These are phyloP conservation scores for Verasper variegatus DNA, from an alignment of 2,113 vertebrate species.

Conservation along the genomic window DNA sequence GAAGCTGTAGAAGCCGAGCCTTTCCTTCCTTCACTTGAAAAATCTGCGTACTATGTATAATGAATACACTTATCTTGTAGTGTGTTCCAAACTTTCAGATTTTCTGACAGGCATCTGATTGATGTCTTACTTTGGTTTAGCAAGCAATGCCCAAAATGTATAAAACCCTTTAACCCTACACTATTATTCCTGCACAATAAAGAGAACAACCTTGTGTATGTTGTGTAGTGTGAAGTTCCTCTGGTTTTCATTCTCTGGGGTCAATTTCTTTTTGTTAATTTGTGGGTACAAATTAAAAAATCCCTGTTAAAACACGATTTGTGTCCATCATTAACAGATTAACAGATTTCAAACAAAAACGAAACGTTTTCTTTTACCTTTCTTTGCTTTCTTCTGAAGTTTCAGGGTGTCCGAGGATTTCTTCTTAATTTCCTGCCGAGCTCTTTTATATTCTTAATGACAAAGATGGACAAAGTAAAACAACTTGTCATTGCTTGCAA, in stretches of 20 bases:
- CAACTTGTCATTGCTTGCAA: neutral
- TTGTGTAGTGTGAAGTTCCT: too few relatives aligned
- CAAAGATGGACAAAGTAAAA: conserved; percentile 6
- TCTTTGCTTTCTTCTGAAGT: conserved; percentile 97
- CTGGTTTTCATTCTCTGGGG: too few relatives aligned
- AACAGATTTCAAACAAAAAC: too few relatives aligned
- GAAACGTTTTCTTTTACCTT: conserved; percentile 84
- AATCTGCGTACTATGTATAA: too few relatives aligned
- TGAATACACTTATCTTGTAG: too few relatives aligned
- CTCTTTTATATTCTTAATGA: conserved; percentile 92
- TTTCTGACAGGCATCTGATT: neutral
- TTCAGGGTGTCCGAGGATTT: conserved; percentile 97
- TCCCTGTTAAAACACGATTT: neutral
- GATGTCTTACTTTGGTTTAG: conserved; percentile 2
- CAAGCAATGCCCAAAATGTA: neutral
- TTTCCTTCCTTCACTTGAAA: neutral
- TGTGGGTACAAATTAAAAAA: too few relatives aligned
- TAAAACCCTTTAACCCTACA: neutral
- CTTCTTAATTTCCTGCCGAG: conserved; percentile 97
- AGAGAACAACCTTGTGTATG: too few relatives aligned
- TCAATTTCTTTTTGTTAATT: too few relatives aligned
- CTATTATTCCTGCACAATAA: neutral
- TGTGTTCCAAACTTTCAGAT: neutral
- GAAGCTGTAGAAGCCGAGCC: neutral
- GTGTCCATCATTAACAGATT: neutral